Percentiles rank a stretch among this genome's conserved stretches.
These are phyloP conservation scores for Anagrus nilaparvatae DNA, from an alignment of 1,140 invertebrate species.

Conservation along the genomic window DNA sequence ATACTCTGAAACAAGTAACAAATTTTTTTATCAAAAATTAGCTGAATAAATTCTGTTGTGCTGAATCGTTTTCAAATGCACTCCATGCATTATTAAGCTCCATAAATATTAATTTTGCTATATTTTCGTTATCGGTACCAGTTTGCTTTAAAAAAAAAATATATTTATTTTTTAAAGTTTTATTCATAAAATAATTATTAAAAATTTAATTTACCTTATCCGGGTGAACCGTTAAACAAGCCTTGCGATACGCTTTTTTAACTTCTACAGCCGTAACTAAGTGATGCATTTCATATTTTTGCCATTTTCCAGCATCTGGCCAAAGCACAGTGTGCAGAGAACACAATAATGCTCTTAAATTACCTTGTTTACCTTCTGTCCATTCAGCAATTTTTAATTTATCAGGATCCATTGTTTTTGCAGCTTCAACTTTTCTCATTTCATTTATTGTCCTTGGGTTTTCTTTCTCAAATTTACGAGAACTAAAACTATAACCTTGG, in stretches of 20 bases:
- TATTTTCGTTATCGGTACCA: constrained; percentile 76
- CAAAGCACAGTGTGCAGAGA: constrained; percentile 91
- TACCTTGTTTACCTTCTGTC: constrained; percentile 92
- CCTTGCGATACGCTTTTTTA: constrained; percentile 91
- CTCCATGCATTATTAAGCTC: constrained; percentile 98
- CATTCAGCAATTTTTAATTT: constrained; percentile 73
- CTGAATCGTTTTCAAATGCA: constrained; percentile 87
- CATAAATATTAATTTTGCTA: constrained; percentile 97
- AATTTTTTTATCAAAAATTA: constrained; percentile 38
- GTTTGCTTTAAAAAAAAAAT: constrained; percentile 61
- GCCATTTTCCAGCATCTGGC: constrained; percentile 83
- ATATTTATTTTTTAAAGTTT: neutral
- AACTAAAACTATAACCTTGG: constrained; percentile 64
- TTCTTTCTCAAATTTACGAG: constrained; percentile 56
- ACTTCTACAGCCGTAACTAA: constrained; percentile 84
- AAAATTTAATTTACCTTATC: constrained; percentile 70
- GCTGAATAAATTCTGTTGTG: constrained; percentile 75
- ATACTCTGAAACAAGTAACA: constrained; percentile 29
- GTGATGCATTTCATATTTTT: constrained; percentile 86
- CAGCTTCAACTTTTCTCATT: constrained; percentile 81
- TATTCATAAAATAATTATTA: constrained; percentile 6
- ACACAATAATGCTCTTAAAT: constrained; percentile 89
- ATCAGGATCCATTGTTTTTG: constrained; percentile 84
- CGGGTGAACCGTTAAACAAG: constrained; percentile 93
- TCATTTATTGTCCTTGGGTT: constrained; percentile 84